Evolutionary conservation across 2,113 vertebrate genomes (phyloP).

Genomic region (Platysternon megacephalum): DNA sequence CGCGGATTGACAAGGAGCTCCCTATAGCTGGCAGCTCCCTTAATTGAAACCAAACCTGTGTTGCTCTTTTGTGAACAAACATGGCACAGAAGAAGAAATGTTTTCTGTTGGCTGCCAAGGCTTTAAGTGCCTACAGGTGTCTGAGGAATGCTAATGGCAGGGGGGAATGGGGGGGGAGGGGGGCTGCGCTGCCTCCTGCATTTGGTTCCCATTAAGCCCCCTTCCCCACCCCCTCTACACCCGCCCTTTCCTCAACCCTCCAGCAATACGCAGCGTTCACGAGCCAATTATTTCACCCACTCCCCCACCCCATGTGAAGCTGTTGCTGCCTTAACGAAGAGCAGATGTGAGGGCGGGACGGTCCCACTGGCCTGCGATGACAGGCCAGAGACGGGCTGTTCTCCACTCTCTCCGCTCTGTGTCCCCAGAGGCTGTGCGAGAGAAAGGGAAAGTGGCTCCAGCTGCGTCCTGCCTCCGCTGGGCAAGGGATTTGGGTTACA

Average conservation of each 20-base stretch:
- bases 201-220: constrained; percentile 76
- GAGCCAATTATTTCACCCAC: constrained; percentile 64
- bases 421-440: no score
- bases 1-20: constrained; percentile 3
- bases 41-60: constrained; percentile 90
- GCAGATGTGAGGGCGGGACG: constrained; percentile 55
- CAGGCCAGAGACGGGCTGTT: neutral
- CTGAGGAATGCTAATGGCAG: constrained; percentile 84
- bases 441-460: neutral
- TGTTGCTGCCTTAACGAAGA: constrained; percentile 51
- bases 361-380: neutral
- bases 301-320: constrained; percentile 36
- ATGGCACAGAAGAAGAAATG: constrained; percentile 73
- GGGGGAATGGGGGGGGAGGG: constrained; percentile 11
- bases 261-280: constrained; percentile 60
- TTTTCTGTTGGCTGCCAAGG: constrained; percentile 71
- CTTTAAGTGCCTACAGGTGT: constrained; percentile 91
- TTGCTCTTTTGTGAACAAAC: constrained; percentile 83
- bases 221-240: constrained; percentile 34
- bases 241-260: constrained; percentile 28
- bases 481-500: neutral
- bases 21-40: constrained; percentile 75
- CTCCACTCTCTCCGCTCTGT: neutral
- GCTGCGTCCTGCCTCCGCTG: no score
- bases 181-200: constrained; percentile 5